A percentile compares a stretch with the other conserved stretches of the same genome.
These are phyloP conservation scores for Stenurella melanura DNA, from an alignment of 2,888 invertebrate species.

Conservation along the genomic window DNA sequence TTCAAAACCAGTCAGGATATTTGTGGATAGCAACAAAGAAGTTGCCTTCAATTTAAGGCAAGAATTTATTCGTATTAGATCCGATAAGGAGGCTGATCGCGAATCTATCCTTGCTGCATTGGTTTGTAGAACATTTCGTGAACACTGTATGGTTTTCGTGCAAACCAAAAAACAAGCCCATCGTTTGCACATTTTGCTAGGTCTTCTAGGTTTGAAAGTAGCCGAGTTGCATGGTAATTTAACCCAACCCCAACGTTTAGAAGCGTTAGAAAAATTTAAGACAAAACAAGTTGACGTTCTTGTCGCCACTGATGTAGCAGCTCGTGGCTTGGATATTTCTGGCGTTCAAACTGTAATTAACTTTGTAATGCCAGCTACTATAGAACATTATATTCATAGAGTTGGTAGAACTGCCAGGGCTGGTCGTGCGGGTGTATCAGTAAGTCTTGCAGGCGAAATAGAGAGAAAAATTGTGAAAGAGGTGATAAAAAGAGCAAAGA, in stretches of 20 bases:
- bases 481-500: slow-evolving; percentile 89
- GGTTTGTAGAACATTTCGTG: slow-evolving; percentile 91
- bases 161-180: slow-evolving; percentile 98
- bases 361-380: slow-evolving; percentile 94
- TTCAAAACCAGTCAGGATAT: slow-evolving; percentile 93
- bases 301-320: slow-evolving; percentile 97
- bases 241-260: slow-evolving; percentile 95
- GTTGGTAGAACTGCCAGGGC: slow-evolving; percentile 95
- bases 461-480: slow-evolving; percentile 94
- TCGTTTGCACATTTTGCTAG: slow-evolving; percentile 92
- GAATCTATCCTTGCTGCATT: slow-evolving; percentile 91
- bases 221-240: slow-evolving; percentile 96
- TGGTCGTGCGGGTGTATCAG: slow-evolving; percentile 91
- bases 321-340: slow-evolving; percentile 92
- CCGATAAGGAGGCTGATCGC: slow-evolving; percentile 91
- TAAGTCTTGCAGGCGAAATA: slow-evolving; percentile 94
- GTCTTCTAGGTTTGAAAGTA: slow-evolving; percentile 90
- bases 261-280: slow-evolving; percentile 91
- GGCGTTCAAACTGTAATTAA: slow-evolving; percentile 98
- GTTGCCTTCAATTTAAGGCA: slow-evolving; percentile 96
- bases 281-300: slow-evolving; percentile 87
- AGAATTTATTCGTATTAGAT: slow-evolving; percentile 96
- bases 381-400: slow-evolving; percentile 97
- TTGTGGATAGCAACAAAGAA: slow-evolving; percentile 96
- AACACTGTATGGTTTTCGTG: slow-evolving; percentile 95